A percentile compares a stretch with the other conserved stretches of the same genome.
Evolutionary conservation across 2,888 invertebrate genomes (phyloP).

Genomic region (Eupsilia transversa): DNA sequence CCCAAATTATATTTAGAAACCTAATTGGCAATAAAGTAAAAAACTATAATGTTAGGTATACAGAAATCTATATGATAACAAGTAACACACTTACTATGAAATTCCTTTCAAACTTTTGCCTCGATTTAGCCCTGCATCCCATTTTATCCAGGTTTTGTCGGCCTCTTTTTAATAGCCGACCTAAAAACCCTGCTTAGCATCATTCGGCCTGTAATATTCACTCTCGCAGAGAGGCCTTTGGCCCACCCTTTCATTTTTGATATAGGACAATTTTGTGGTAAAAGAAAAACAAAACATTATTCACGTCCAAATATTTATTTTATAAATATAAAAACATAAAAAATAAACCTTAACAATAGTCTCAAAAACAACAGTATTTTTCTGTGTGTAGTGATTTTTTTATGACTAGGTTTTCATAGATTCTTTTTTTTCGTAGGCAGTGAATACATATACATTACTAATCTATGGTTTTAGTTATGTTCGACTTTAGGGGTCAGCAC

Average conservation of each 20-base stretch:
- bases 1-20: too few species aligned
- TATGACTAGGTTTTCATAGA: constrained; percentile 19
- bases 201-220: neutral
- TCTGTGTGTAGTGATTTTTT: neutral
- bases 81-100: too few species aligned
- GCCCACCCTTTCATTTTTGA: neutral
- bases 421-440: neutral
- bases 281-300: neutral
- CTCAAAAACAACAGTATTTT: neutral
- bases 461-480: neutral
- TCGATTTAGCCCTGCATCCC: too few species aligned
- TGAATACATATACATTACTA: neutral
- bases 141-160: too few species aligned
- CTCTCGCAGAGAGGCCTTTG: neutral
- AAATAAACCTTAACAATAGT: neutral
- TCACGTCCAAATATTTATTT: constrained; percentile 1
- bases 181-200: too few species aligned
- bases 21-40: too few species aligned
- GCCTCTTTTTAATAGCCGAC: too few species aligned
- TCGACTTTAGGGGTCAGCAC: neutral
- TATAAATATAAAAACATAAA: neutral
- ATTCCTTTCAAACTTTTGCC: too few species aligned
- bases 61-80: too few species aligned
- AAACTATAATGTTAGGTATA: too few species aligned
- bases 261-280: neutral